Evolutionary conservation across 2,113 vertebrate species (phyloP), one percentile per base, ranked within the genome.

Genomic region (Oryzias celebensis): DNA sequence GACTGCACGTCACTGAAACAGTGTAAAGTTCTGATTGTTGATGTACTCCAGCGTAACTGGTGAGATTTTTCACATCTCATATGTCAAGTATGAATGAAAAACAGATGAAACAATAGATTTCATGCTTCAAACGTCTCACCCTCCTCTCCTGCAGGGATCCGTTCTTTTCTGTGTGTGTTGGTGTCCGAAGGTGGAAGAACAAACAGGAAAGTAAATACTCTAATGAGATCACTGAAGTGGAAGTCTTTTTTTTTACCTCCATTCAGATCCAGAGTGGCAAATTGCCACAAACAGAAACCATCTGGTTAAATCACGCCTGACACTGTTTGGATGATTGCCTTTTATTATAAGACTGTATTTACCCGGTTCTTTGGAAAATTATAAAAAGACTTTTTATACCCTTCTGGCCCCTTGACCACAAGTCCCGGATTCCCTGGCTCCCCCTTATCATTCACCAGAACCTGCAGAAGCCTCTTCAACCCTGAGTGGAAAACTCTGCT

Each of bases 1-100:
- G 90, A 73, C 81, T 92, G 76, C 89, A 81, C 58, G 50, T 80
- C 52, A 84, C 83, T 36, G 80, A 86, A 56, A 73, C 68, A 4
- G 88, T 90, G 80, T 92, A 90, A 90, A n/a, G 18, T 26, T 58
- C 36, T 14, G 28, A 45, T 47, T 46, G 22, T 51, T 17, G 7
- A 58, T 62, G 55, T 73, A 58, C 76, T 53, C 58, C 76, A 52
- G 49, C 45, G 17, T 47, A 55, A 71, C 52, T 63, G 88, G 91
- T 92, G 61, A 91, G 89, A 57, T 65, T 63, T 64, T 42, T 5
- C 14, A 6, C 12, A 51, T 4, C 0, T 59, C 2, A 18, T 7
- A 36, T 36, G 18, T 55, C 17, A 18, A 20, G 45, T n/a, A n/a
- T 44, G 1, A 43, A 12, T 0, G 4, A 24, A 13, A 49, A 17